Percentiles rank a stretch among this genome's conserved stretches.
Evolutionary conservation across 2,797 vertebrate genomes (phyloP).

Genomic region (Gymnodraco acuticeps): DNA sequence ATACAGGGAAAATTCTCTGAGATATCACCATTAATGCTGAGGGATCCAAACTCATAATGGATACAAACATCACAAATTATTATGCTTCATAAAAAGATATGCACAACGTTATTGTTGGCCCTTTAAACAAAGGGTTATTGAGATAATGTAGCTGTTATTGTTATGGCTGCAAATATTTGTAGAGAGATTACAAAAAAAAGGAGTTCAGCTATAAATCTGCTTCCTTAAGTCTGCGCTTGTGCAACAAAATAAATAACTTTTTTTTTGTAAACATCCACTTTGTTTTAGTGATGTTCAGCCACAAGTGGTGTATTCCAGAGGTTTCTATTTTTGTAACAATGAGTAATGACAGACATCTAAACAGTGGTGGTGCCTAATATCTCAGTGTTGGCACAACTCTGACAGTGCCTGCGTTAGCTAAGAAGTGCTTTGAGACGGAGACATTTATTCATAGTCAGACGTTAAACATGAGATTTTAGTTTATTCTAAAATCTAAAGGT

Average conservation of each 20-base stretch:
- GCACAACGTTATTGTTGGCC: constrained; percentile 38
- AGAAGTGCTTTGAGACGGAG: neutral
- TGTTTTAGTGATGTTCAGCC: constrained; percentile 49
- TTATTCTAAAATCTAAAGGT: neutral
- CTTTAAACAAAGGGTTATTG: constrained; percentile 56
- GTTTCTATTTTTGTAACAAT: constrained; percentile 47
- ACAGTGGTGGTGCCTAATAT: constrained; percentile 27
- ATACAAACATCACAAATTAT: constrained; percentile 55
- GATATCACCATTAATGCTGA: constrained; percentile 41
- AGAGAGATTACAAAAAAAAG: constrained; percentile 39
- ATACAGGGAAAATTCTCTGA: constrained; percentile 35
- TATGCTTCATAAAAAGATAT: constrained; percentile 53
- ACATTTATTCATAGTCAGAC: neutral
- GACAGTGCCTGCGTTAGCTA: neutral
- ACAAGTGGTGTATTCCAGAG: constrained; percentile 32
- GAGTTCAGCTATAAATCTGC: constrained; percentile 29
- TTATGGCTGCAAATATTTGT: constrained; percentile 57
- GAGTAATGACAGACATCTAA: constrained; percentile 38
- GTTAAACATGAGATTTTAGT: neutral
- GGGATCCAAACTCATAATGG: constrained; percentile 50
- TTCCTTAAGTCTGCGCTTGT: constrained; percentile 50
- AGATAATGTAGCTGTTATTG: constrained; percentile 53
- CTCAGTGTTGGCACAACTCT: constrained; percentile 19
- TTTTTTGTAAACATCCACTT: constrained; percentile 13
- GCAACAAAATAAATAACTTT: constrained; percentile 42